Percentiles rank a stretch among this genome's conserved stretches.
These are phyloP conservation scores for Sinocyclocheilus grahami DNA, from an alignment of 2,113 vertebrate species.

Conservation along the genomic window DNA sequence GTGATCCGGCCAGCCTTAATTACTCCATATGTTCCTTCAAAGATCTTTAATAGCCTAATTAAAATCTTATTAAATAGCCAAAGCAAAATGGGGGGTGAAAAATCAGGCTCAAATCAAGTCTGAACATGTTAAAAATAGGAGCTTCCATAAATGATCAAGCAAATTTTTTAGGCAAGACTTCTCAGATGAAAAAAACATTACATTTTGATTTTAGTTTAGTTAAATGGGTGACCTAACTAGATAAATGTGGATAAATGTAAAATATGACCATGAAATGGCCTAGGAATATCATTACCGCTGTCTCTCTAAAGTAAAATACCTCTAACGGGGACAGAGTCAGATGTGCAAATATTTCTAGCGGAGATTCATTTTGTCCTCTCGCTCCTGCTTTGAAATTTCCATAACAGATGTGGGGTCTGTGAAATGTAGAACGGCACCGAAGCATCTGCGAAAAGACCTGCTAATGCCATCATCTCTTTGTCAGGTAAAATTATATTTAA, in stretches of 20 bases:
- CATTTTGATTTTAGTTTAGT: constrained; percentile 43
- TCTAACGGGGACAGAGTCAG: constrained; percentile 60
- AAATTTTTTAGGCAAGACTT: constrained; percentile 56
- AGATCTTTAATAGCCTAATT: constrained; percentile 77
- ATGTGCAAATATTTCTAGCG: constrained; percentile 69
- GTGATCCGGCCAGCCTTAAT: constrained; percentile 70
- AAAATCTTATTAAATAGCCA: constrained; percentile 74
- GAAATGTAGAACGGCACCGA: constrained; percentile 66
- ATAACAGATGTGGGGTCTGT: constrained; percentile 71
- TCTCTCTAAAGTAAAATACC: constrained; percentile 63
- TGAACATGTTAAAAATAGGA: not conserved
- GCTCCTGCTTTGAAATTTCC: constrained; percentile 66
- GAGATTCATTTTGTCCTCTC: constrained; percentile 69
- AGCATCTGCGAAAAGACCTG: constrained; percentile 56
- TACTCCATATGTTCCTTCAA: constrained; percentile 74
- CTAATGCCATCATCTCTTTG: constrained; percentile 62
- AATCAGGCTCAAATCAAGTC: constrained; percentile 50
- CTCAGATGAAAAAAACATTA: constrained; percentile 52
- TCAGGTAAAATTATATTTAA: constrained; percentile 55
- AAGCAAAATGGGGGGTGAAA: constrained; percentile 63
- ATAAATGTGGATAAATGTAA: constrained; percentile 57
- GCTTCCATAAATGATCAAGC: too few species aligned
- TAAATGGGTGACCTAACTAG: constrained; percentile 56
- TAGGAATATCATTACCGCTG: constrained; percentile 60
- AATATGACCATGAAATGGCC: constrained; percentile 65